Evolutionary conservation across 2,797 vertebrate species (phyloP).

Genomic region (Petrocephalus schoutedeni): DNA sequence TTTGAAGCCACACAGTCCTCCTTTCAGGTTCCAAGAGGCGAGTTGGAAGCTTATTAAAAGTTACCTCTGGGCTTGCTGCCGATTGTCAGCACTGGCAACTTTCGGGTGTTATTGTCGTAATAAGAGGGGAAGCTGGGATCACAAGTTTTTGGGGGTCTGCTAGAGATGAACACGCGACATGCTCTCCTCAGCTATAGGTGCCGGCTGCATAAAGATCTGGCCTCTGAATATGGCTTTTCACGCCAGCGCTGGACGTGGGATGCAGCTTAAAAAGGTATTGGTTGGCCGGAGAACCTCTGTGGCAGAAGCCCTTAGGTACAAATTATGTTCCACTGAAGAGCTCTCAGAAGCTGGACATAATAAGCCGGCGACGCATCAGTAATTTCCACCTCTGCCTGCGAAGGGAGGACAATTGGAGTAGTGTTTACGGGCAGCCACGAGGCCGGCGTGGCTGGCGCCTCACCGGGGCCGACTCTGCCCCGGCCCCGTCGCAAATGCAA

Average conservation of each 20-base stretch:
- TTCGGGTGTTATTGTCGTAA: background rate
- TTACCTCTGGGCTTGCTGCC: background rate
- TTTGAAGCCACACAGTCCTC: conserved; percentile 40
- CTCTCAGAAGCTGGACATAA: conserved; percentile 3
- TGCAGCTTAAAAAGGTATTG: background rate
- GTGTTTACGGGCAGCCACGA: background rate
- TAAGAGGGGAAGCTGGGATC: background rate
- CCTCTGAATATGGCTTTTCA: background rate
- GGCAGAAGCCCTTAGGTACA: background rate
- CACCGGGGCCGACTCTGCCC: background rate
- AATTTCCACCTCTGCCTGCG: background rate
- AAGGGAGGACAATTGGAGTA: background rate
- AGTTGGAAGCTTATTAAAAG: conserved; percentile 1
- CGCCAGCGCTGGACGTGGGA: background rate
- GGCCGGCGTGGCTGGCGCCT: background rate
- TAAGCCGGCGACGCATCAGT: background rate
- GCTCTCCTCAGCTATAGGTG: background rate
- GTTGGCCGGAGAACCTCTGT: background rate
- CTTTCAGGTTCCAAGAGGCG: conserved; percentile 38
- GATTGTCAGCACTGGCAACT: background rate
- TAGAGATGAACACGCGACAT: background rate
- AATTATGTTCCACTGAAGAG: conserved; percentile 13
- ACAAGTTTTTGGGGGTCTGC: background rate
- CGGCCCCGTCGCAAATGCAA: background rate
- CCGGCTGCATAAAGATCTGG: background rate